These are phyloP conservation scores for Scaptodrosophila lebanonensis DNA, from an alignment of 1,140 invertebrate species.

Conservation along the genomic window DNA sequence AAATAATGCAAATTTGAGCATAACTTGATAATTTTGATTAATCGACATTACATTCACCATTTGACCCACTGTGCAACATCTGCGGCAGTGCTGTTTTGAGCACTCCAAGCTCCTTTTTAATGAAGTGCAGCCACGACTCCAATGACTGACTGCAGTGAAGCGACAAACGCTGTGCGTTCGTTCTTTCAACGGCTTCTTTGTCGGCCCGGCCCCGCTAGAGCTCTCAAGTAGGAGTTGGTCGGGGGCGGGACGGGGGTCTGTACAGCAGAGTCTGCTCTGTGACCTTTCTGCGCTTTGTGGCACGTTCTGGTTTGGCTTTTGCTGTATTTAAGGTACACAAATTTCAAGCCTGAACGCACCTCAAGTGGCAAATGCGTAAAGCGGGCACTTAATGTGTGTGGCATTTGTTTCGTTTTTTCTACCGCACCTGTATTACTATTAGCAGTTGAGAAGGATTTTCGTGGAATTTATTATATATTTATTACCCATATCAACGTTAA, in stretches of 20 bases:
- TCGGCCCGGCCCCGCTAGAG: background rate
- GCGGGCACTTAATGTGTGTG: slow-evolving; percentile 62
- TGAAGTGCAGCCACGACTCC: slow-evolving; percentile 46
- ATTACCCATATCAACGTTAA: too few species aligned
- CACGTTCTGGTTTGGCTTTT: slow-evolving; percentile 55
- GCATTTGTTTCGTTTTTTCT: too few species aligned
- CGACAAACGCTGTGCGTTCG: slow-evolving; percentile 48
- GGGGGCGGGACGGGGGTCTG: background rate
- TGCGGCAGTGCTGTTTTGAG: too few species aligned
- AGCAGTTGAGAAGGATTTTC: too few species aligned
- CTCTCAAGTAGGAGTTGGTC: slow-evolving; percentile 2
- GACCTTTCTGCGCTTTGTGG: slow-evolving; percentile 61
- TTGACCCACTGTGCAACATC: too few species aligned
- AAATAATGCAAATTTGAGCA: too few species aligned
- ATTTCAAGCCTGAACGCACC: slow-evolving; percentile 49
- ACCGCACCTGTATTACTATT: too few species aligned
- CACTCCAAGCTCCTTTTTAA: slow-evolving; percentile 34
- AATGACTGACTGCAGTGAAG: slow-evolving; percentile 44
- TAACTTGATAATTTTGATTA: too few species aligned
- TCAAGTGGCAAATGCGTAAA: slow-evolving; percentile 70
- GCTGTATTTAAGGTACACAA: slow-evolving; percentile 43
- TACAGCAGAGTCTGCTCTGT: slow-evolving; percentile 21
- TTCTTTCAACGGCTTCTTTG: slow-evolving; percentile 16
- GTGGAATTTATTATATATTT: too few species aligned
- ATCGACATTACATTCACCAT: slow-evolving; percentile 24